Evolutionary conservation across 2,113 vertebrate species (phyloP), one percentile per base, ranked within the genome.

Genomic region (Sciurus niger): DNA sequence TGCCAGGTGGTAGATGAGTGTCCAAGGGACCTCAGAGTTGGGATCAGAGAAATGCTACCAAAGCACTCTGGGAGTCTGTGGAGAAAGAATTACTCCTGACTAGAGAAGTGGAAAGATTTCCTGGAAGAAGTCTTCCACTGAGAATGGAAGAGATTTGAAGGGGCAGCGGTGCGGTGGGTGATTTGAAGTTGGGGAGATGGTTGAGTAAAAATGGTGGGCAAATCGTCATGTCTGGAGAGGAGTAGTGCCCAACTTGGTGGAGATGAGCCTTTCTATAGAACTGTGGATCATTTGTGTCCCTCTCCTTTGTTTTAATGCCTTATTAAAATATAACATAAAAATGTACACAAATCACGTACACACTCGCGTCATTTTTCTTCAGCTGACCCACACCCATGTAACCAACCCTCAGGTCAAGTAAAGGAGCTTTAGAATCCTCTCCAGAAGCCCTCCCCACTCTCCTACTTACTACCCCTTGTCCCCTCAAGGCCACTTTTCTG

Each of bases 271-370:
- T 32, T 22, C 9, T 11, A 2, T 22, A 46, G 90, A 86, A 25
- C n/a, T 12, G 0, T 11, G 30, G 30, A 34, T 67, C 22, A 17
- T 37, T 1, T 2, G 3, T 46, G 8, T 90, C 77, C 22, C 12
- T 68, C 34, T 6, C 37, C 18, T 34, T 24, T 53, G 60, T 92
- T 83, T 48, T 43, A 79, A 24, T 58, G 28, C 53, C 84, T 89
- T 80, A 72, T 85, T 94, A 84, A 79, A 92, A 67, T 74, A 22
- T 34, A 77, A 74, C 4, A 46, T 28, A 82, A 32, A 93, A 79
- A 73, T 1, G 48, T 24, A 22, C 14, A 28, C 18, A 84, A 34
- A 88, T 88, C 30, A 73, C 40, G 48, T 16, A 13, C 9, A 82
- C 24, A 77, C 34, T 95, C 32, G 40, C 20, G 48, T 37, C 51